phyloP scores from a whole-genome alignment of 92 coral and sea anemone species.

The Siderastrea siderea region DNA sequence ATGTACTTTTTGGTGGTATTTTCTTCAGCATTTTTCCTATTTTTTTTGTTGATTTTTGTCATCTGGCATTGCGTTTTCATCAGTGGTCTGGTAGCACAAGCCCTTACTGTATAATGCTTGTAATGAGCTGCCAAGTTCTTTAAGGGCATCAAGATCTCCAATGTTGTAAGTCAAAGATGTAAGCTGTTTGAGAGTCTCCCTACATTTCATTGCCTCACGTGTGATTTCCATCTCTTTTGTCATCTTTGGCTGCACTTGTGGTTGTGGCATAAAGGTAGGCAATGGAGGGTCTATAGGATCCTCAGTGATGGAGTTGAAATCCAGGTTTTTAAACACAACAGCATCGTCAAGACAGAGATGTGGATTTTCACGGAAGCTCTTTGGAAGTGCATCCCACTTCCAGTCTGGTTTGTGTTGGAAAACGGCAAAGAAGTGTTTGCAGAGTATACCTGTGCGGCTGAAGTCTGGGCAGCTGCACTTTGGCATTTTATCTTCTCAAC shows the following conservation, averaged over 20 bases:
- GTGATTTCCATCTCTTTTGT: neutral
- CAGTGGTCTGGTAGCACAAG: too few relatives aligned
- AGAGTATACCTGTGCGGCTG: conserved; percentile 40
- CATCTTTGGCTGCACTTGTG: neutral
- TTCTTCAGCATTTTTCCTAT: too few relatives aligned
- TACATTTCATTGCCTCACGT: neutral
- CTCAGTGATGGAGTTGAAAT: too few relatives aligned
- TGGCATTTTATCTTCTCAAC: conserved; percentile 31
- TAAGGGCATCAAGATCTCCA: neutral
- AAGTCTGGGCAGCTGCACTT: conserved; percentile 56
- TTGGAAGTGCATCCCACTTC: conserved; percentile 36
- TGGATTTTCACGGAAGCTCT: conserved; percentile 9
- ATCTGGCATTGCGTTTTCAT: too few relatives aligned
- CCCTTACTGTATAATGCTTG: too few relatives aligned
- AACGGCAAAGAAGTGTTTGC: conserved; percentile 53
- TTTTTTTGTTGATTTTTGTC: too few relatives aligned
- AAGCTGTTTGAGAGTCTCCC: conserved; percentile 3
- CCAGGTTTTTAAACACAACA: neutral
- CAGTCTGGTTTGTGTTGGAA: conserved; percentile 28
- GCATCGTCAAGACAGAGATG: conserved; percentile 14
- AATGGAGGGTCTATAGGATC: too few relatives aligned
- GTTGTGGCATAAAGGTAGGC: too few relatives aligned
- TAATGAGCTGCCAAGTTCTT: neutral
- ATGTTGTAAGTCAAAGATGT: neutral
- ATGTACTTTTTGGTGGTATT: too few relatives aligned